Conservation (phyloP, 2,888 invertebrate species). For the Galeruca laticollis region DNA sequence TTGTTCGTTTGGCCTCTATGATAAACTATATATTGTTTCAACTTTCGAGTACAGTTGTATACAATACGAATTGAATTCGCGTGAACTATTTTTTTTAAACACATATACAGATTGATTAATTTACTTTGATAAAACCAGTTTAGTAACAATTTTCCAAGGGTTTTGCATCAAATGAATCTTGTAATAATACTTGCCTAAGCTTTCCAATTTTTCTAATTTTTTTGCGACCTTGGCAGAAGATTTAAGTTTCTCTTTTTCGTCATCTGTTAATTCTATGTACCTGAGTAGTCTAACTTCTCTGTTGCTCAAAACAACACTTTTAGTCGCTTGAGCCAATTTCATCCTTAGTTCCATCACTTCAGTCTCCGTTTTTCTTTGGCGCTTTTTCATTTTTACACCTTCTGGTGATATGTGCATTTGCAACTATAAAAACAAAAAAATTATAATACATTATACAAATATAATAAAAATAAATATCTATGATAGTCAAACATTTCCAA, state of each 20-base stretch:
- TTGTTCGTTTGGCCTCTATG: too few species aligned
- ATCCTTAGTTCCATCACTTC: conserved; percentile 89
- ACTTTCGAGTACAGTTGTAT: too few species aligned
- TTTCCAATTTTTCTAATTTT: conserved; percentile 90
- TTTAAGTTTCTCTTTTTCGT: conserved; percentile 91
- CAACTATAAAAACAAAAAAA: conserved; percentile 62
- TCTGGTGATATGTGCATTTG: conserved; percentile 87
- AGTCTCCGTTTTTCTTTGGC: conserved; percentile 90
- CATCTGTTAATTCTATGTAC: conserved; percentile 90
- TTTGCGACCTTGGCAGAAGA: conserved; percentile 93
- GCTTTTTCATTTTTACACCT: conserved; percentile 87
- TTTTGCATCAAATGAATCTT: too few species aligned
- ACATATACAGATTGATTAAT: too few species aligned
- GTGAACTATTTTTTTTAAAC: too few species aligned
- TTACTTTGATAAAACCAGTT: too few species aligned
- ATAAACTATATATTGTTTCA: too few species aligned
- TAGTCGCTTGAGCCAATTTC: conserved; percentile 84
- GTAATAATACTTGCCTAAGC: conserved; percentile 67
- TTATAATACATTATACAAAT: not conserved
- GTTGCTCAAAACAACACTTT: conserved; percentile 91
- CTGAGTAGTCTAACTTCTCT: conserved; percentile 86
- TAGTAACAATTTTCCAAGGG: too few species aligned
- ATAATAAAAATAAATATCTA: not conserved
- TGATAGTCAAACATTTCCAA: not conserved
- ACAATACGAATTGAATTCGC: too few species aligned